These are phyloP conservation scores for Mus minutoides DNA, from an alignment of 2,797 vertebrate genomes.

Conservation along the genomic window DNA sequence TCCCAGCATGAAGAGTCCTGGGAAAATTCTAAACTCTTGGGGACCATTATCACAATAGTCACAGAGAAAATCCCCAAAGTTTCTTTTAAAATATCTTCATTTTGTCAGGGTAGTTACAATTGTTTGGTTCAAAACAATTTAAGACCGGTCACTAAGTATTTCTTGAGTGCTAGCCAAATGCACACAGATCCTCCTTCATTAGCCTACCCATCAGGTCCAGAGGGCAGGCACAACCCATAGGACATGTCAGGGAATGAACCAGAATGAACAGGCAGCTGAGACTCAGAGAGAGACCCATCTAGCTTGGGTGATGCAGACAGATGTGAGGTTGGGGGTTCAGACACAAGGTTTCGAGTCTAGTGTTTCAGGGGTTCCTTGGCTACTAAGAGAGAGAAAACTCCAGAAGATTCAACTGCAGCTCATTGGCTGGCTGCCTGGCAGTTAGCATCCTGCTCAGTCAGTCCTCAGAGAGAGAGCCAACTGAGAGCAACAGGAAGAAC, in stretches of 20 bases:
- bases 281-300: not conserved
- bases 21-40: not conserved
- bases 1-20: not conserved
- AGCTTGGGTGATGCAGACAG: not conserved
- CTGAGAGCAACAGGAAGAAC: not conserved
- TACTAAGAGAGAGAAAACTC: not conserved
- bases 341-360: not conserved
- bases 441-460: not conserved
- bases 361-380: not conserved
- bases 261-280: not conserved
- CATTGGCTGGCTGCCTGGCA: not conserved
- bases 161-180: not conserved
- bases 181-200: too few species aligned
- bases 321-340: not conserved
- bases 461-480: not conserved
- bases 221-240: not conserved
- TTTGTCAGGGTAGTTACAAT: not conserved
- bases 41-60: not conserved
- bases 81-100: not conserved
- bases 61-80: not conserved
- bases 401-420: not conserved
- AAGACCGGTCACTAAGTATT: not conserved
- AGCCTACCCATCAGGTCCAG: not conserved
- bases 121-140: not conserved
- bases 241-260: not conserved